Conservation (phyloP, 1,140 invertebrate genomes). For the Drosophila bocki region DNA sequence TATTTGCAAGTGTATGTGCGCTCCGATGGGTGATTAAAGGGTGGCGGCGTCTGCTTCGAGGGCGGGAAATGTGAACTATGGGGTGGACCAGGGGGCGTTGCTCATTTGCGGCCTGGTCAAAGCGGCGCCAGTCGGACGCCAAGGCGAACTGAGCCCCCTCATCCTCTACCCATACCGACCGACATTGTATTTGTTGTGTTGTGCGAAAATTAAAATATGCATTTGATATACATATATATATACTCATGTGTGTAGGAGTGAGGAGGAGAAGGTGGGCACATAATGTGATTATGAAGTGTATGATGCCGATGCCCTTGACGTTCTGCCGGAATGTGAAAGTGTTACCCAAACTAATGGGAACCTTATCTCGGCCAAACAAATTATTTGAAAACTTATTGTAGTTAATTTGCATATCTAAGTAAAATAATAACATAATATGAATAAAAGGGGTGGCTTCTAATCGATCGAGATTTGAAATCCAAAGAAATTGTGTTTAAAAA, state of each 20-base stretch:
- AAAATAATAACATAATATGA: not conserved
- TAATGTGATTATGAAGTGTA: slow-evolving; percentile 18
- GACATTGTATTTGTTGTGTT: slow-evolving; percentile 14
- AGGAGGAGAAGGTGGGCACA: not conserved
- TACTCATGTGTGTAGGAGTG: not conserved
- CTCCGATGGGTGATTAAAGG: slow-evolving; percentile 66
- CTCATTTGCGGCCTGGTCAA: slow-evolving; percentile 68
- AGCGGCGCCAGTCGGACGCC: slow-evolving; percentile 70
- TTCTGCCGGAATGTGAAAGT: slow-evolving; percentile 14
- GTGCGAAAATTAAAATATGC: slow-evolving; percentile 73
- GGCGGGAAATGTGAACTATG: not conserved
- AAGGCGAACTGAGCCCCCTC: slow-evolving; percentile 32
- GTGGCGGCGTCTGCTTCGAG: slow-evolving; percentile 39
- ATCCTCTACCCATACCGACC: not conserved
- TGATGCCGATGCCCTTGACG: slow-evolving; percentile 49
- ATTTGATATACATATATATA: slow-evolving; percentile 10
- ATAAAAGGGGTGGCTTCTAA: not conserved
- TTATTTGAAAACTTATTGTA: not conserved
- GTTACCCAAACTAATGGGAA: slow-evolving; percentile 1
- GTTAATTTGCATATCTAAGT: not conserved
- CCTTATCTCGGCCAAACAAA: slow-evolving; percentile 1
- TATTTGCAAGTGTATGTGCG: slow-evolving; percentile 4
- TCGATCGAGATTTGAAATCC: not conserved
- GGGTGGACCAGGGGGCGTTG: slow-evolving; percentile 54
- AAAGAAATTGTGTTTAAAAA: not conserved